Percentiles rank a stretch among this genome's conserved stretches.
These are phyloP conservation scores for Prunella strophiata DNA, from an alignment of 2,797 vertebrate species.

Conservation along the genomic window DNA sequence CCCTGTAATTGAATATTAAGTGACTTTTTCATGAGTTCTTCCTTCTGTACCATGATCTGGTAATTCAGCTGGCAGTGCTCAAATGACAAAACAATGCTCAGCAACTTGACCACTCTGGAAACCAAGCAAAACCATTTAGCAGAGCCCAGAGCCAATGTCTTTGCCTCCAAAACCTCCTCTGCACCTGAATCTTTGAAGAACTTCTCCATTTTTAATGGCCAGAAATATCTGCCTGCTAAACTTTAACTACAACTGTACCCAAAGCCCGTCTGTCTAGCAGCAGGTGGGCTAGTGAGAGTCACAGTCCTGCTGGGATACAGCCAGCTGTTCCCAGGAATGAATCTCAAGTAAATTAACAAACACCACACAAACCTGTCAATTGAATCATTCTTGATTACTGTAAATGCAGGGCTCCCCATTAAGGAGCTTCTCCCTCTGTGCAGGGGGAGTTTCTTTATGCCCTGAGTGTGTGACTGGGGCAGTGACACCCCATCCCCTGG, in stretches of 20 bases:
- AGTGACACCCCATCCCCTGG: background rate
- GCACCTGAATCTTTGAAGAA: slow-evolving; percentile 15
- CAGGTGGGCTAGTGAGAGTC: slow-evolving; percentile 76
- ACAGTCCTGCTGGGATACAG: slow-evolving; percentile 76
- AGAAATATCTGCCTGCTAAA: slow-evolving; percentile 66
- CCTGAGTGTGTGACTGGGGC: background rate
- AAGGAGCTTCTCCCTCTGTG: background rate
- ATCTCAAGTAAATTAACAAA: slow-evolving; percentile 80
- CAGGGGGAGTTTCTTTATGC: background rate
- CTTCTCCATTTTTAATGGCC: slow-evolving; percentile 50
- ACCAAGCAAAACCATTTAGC: background rate
- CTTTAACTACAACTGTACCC: slow-evolving; percentile 73
- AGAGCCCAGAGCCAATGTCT: background rate
- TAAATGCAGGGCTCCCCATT: slow-evolving; percentile 51
- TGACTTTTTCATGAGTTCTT: background rate
- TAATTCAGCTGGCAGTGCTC: background rate
- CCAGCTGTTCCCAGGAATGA: slow-evolving; percentile 79
- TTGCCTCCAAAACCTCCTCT: background rate
- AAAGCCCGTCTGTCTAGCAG: slow-evolving; percentile 72
- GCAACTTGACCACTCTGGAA: background rate
- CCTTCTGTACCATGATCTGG: background rate
- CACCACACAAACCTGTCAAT: slow-evolving; percentile 78
- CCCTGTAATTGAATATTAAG: background rate
- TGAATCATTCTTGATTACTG: slow-evolving; percentile 73
- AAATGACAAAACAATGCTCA: background rate